Evolutionary conservation across 2,888 invertebrate species (phyloP), one percentile per base, ranked within the genome.

Genomic region (Ophraella communa): DNA sequence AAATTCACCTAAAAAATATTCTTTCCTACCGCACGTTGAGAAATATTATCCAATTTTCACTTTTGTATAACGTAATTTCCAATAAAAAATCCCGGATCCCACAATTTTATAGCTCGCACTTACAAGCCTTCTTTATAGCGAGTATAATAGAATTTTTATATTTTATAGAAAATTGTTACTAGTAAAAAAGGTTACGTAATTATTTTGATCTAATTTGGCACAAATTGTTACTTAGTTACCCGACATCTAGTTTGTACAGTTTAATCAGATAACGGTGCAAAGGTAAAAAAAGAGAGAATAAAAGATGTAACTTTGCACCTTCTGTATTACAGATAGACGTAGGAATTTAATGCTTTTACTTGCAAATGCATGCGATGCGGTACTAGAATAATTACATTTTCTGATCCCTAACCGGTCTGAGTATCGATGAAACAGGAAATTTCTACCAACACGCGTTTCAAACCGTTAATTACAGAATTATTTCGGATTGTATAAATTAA

Each of bases 381-480:
- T 56, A 45, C 30, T 45, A 56, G 56, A 56, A 56, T 56, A 56
- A 56, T 56, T 45, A 45, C 56, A 56, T 56, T 56, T 56, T 56
- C 30, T 35, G 42, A 55, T 42, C 23, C 27, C 17, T 51, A 51
- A 27, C 49, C 49, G 49, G 23, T 27, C 27, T 51, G 17, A 24
- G 24, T 56, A 56, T 56, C 20, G 45, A 56, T 45, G 42, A 45
- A 56, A 56, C 45, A 51, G 56, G 27, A 56, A 56, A 45, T 45
- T 56, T 45, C 44, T 11, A 18, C n/a, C 23, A 30, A 30, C 30
- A 27, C 27, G 45, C 45, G 30, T 45, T 56, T 18, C 27, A 5
- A 5, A 2, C 18, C 10, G 14, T 44, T 44, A 30, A 56, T 56
- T 44, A 56, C 10, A n/a, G n/a, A 27, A 39, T 39, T 17, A 52